Percentiles rank a stretch among this genome's conserved stretches.
Conservation (phyloP, 2,888 invertebrate species). For the Leptura quadrifasciata region DNA sequence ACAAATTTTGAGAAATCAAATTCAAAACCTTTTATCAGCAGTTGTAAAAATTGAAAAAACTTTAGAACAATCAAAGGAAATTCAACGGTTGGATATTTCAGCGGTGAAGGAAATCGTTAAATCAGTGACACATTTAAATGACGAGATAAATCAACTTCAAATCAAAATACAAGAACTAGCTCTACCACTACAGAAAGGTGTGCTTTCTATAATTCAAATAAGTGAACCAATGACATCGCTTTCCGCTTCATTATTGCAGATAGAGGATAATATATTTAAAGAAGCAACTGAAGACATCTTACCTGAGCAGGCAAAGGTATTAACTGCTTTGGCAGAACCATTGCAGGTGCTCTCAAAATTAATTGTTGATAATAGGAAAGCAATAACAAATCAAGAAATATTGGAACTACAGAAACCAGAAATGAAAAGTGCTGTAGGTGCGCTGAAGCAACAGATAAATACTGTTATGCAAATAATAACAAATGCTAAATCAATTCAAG, state of each 20-base stretch:
- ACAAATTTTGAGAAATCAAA: conserved; percentile 39
- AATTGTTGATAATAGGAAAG: conserved; percentile 41
- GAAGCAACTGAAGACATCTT: too few species aligned
- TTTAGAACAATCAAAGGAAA: conserved; percentile 10
- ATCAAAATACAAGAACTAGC: not conserved
- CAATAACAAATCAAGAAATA: conserved; percentile 40
- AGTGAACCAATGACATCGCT: conserved; percentile 15
- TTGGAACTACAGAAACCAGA: conserved; percentile 48
- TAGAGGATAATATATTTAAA: too few species aligned
- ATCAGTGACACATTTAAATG: conserved; percentile 32
- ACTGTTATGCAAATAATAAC: not conserved
- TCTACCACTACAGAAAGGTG: conserved; percentile 48
- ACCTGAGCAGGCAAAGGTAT: too few species aligned
- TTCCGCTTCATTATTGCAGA: too few species aligned
- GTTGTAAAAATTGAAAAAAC: conserved; percentile 42
- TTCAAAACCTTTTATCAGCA: conserved; percentile 43
- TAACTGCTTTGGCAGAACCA: not conserved
- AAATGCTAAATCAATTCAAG: conserved; percentile 34
- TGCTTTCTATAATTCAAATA: conserved; percentile 51
- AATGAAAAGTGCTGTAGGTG: conserved; percentile 49
- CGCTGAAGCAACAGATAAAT: conserved; percentile 53
- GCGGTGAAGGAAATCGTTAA: conserved; percentile 35
- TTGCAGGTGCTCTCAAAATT: conserved; percentile 42
- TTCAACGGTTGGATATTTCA: conserved; percentile 29
- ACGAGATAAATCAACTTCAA: conserved; percentile 34